These are phyloP conservation scores for Pyrgus malvae DNA, from an alignment of 2,888 invertebrate genomes.

Conservation along the genomic window DNA sequence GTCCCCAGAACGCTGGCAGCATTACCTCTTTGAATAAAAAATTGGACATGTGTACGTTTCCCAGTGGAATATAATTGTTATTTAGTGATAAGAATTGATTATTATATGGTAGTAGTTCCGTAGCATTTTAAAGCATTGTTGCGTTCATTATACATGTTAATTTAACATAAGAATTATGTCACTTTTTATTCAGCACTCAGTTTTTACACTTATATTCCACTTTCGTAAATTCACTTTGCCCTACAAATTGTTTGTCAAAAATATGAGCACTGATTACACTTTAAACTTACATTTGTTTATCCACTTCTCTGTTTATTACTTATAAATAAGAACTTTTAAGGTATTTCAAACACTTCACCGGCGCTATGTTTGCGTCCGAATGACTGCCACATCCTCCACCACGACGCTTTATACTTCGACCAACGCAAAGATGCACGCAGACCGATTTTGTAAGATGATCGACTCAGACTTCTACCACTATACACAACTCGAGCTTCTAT, in stretches of 20 bases:
- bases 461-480: constrained; percentile 64
- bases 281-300: constrained; percentile 62
- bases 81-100: too few relatives aligned
- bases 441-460: constrained; percentile 77
- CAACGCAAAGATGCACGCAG: constrained; percentile 72
- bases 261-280: constrained; percentile 14
- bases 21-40: too few relatives aligned
- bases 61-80: background rate
- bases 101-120: too few relatives aligned
- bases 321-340: constrained; percentile 45
- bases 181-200: constrained; percentile 9
- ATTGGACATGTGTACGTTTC: too few relatives aligned
- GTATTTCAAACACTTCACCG: constrained; percentile 67
- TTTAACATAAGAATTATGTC: too few relatives aligned
- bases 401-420: constrained; percentile 76
- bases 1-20: too few relatives aligned
- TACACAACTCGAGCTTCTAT: constrained; percentile 35
- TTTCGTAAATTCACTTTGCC: constrained; percentile 5
- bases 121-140: too few relatives aligned
- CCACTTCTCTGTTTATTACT: constrained; percentile 61
- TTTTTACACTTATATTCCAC: constrained; percentile 17
- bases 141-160: too few relatives aligned
- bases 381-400: constrained; percentile 69
- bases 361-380: constrained; percentile 74
- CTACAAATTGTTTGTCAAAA: background rate